Conservation (phyloP, 1,140 invertebrate genomes). For the Pissodes strobi region DNA sequence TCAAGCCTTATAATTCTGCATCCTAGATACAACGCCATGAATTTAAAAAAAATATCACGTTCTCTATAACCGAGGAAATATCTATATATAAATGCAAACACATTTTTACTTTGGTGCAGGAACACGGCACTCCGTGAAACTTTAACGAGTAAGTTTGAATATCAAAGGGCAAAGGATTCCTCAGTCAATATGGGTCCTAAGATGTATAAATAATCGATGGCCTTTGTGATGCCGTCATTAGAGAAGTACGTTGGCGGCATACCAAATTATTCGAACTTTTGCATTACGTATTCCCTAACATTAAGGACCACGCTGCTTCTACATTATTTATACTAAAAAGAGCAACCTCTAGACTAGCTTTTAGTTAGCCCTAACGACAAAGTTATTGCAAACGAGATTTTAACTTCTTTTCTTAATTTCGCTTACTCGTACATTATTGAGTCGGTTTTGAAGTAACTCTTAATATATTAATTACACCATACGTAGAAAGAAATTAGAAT, state of each 20-base stretch:
- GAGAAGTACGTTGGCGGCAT: slow-evolving; percentile 37
- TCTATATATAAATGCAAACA: slow-evolving; percentile 18
- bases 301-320: slow-evolving; percentile 34
- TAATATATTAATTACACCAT: no score
- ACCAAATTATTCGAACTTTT: slow-evolving; percentile 41
- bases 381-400: no score
- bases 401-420: no score
- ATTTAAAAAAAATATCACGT: no score
- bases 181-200: slow-evolving; percentile 27
- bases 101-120: neutral
- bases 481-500: no score
- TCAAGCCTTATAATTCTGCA: no score
- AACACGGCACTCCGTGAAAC: slow-evolving; percentile 7
- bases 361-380: slow-evolving; percentile 21
- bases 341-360: neutral
- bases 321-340: slow-evolving; percentile 38
- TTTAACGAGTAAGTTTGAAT: slow-evolving; percentile 14
- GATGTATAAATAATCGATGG: slow-evolving; percentile 43
- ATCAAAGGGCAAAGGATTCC: slow-evolving; percentile 26
- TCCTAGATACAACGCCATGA: no score
- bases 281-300: slow-evolving; percentile 39
- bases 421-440: no score
- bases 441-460: no score
- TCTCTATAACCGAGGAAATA: no score
- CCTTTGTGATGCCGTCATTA: slow-evolving; percentile 43